Conservation (phyloP, 2,113 vertebrate genomes). For the Uropsilus gracilis region DNA sequence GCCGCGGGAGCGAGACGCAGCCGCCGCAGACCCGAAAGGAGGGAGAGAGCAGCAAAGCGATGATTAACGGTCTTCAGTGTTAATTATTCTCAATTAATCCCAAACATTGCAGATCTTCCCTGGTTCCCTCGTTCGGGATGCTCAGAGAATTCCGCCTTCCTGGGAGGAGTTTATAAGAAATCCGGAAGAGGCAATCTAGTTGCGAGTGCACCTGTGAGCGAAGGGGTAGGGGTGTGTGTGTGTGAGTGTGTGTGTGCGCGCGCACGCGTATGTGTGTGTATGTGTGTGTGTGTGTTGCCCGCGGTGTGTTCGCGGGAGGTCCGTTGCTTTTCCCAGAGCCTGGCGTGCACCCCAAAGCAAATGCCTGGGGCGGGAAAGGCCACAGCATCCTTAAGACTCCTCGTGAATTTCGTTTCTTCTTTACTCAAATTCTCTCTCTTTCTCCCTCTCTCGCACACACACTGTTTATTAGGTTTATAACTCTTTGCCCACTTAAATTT, state of each 20-base stretch:
- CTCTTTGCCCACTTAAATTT: slow-evolving; percentile 90
- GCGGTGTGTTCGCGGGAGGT: neutral
- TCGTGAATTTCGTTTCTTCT: slow-evolving; percentile 66
- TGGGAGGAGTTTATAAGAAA: slow-evolving; percentile 9
- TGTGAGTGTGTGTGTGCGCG: neutral
- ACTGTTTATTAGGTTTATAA: slow-evolving; percentile 90
- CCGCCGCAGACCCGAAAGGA: slow-evolving; percentile 72
- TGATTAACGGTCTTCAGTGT: slow-evolving; percentile 77
- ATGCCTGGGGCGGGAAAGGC: slow-evolving; percentile 37
- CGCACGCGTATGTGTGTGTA: neutral
- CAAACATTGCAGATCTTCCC: slow-evolving; percentile 73
- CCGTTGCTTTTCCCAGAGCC: neutral
- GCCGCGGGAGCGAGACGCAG: slow-evolving; percentile 70
- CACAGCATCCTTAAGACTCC: slow-evolving; percentile 55
- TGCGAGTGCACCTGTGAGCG: neutral
- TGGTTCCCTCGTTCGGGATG: slow-evolving; percentile 59
- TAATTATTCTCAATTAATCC: slow-evolving; percentile 82
- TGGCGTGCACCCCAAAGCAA: neutral
- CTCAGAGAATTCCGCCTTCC: slow-evolving; percentile 72
- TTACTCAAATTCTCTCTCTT: slow-evolving; percentile 85
- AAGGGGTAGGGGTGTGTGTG: neutral
- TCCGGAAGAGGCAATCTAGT: neutral
- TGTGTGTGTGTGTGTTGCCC: neutral
- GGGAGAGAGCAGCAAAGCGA: slow-evolving; percentile 47
- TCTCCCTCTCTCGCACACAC: slow-evolving; percentile 61